These are phyloP conservation scores for Macrochelys suwanniensis DNA, from an alignment of 2,797 vertebrate genomes.

Conservation along the genomic window DNA sequence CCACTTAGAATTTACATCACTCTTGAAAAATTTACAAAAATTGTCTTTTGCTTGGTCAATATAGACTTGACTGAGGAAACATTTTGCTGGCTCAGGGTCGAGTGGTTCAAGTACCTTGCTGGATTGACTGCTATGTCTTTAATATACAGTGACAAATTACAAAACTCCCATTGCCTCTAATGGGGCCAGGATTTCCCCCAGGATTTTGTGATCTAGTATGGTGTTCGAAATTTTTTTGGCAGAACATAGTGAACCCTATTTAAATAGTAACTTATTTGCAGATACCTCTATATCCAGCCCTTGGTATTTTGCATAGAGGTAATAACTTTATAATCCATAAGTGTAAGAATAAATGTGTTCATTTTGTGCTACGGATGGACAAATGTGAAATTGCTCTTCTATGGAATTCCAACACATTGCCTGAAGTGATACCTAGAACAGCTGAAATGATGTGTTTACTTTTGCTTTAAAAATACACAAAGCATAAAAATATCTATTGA, in stretches of 20 bases:
- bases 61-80: fast-evolving
- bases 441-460: neutral
- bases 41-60: neutral
- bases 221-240: neutral
- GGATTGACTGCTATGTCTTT: neutral
- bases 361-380: neutral
- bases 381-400: neutral
- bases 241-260: neutral
- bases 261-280: neutral
- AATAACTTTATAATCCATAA: conserved; percentile 7
- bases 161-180: neutral
- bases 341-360: neutral
- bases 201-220: fast-evolving
- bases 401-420: fast-evolving
- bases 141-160: neutral
- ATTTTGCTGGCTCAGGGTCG: neutral
- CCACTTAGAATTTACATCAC: neutral
- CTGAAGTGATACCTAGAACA: neutral
- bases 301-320: neutral
- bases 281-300: neutral
- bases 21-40: neutral
- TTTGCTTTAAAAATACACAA: fast-evolving
- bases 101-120: neutral
- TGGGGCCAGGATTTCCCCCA: neutral
- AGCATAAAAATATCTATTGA: neutral